These are phyloP conservation scores for Thunnus maccoyii DNA, from an alignment of 2,113 vertebrate species.

Conservation along the genomic window DNA sequence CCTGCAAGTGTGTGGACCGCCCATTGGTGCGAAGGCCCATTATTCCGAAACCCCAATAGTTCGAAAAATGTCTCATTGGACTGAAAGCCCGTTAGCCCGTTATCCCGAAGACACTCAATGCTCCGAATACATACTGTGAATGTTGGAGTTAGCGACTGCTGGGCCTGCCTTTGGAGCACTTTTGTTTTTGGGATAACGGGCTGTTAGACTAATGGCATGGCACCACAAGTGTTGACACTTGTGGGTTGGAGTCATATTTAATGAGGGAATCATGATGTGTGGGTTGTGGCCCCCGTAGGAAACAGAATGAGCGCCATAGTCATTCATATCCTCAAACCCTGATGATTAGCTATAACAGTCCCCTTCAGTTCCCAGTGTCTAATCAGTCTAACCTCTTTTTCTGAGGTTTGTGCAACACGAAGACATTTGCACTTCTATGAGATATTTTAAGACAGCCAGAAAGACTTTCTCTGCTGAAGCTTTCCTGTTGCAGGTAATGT, in stretches of 20 bases:
- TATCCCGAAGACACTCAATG: too few relatives aligned
- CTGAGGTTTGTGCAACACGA: accelerated
- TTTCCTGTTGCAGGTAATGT: constrained; percentile 15
- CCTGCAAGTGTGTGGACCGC: constrained; percentile 9
- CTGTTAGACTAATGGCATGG: too few relatives aligned
- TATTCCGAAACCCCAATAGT: too few relatives aligned
- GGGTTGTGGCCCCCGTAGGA: constrained; percentile 31
- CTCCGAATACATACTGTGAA: too few relatives aligned
- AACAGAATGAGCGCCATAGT: constrained; percentile 12
- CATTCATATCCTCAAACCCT: constrained; percentile 35
- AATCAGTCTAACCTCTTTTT: not conserved
- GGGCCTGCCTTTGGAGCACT: too few relatives aligned
- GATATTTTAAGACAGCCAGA: constrained; percentile 5
- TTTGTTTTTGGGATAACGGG: too few relatives aligned
- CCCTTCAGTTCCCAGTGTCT: constrained; percentile 8
- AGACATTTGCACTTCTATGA: not conserved
- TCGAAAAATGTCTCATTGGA: too few relatives aligned
- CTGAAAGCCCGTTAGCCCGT: too few relatives aligned
- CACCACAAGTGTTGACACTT: constrained; percentile 47
- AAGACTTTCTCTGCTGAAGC: constrained; percentile 4
- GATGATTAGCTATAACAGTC: constrained; percentile 42
- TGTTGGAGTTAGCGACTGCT: too few relatives aligned
- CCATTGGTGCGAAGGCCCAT: too few relatives aligned
- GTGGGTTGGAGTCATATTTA: constrained; percentile 52
- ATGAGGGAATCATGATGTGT: constrained; percentile 65